phyloP scores from a whole-genome alignment of 2,113 vertebrate genomes.

The Sinosuthora webbiana region DNA sequence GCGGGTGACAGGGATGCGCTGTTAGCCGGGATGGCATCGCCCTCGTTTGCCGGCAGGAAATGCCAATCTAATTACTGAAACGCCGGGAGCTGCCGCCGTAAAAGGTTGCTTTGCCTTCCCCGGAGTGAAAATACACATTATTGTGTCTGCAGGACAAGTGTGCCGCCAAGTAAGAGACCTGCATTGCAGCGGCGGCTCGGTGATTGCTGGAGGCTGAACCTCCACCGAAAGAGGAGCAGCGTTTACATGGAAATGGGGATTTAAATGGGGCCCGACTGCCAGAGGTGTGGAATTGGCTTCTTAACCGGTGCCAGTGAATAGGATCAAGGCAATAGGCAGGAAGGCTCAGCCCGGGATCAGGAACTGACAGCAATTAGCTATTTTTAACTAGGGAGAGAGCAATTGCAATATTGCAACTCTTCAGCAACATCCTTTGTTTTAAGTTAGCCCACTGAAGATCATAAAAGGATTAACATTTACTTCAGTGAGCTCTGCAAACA shows the following conservation, averaged over 20 bases:
- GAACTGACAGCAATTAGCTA: background rate
- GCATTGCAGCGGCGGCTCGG: background rate
- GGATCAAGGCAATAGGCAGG: background rate
- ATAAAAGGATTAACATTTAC: background rate
- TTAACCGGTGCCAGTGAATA: background rate
- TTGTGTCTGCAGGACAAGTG: background rate
- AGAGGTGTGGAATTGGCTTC: background rate
- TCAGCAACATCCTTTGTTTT: background rate
- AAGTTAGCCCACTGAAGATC: background rate
- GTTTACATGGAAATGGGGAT: background rate
- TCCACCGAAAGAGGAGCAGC: fast-evolving
- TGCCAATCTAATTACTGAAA: background rate
- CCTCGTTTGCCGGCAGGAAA: background rate
- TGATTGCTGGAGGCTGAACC: background rate
- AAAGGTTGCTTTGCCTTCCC: background rate
- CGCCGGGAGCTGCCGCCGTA: background rate
- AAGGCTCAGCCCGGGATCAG: background rate
- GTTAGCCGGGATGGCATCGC: background rate
- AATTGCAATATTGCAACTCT: background rate
- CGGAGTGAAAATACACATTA: background rate
- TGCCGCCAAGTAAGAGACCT: background rate
- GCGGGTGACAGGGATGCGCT: background rate
- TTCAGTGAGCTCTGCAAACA: background rate
- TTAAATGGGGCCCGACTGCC: background rate
- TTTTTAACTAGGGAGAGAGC: background rate